A percentile compares a stretch with the other conserved stretches of the same genome.
Evolutionary conservation across 2,113 vertebrate species (phyloP).

Genomic region (Rhegmatorhina hoffmannsi): DNA sequence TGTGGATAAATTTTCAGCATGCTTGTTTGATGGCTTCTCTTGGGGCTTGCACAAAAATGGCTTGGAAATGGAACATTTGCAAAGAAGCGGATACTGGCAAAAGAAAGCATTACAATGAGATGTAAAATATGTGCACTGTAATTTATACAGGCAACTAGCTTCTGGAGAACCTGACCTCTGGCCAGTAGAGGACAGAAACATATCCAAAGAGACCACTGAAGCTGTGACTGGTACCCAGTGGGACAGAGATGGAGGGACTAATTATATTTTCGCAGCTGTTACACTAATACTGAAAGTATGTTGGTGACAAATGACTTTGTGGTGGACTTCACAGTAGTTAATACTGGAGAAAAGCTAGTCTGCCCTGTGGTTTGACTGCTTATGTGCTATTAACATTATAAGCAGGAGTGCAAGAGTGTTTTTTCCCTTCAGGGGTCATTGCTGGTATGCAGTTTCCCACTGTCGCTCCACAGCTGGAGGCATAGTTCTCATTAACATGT

Average conservation of each 20-base stretch:
- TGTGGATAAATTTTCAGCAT: conserved; percentile 45
- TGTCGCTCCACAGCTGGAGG: not conserved
- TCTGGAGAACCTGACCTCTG: conserved; percentile 63
- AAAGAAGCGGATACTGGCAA: conserved; percentile 29
- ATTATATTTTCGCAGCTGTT: conserved; percentile 68
- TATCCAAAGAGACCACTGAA: conserved; percentile 23
- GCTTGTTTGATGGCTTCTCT: conserved; percentile 38
- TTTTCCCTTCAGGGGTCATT: conserved; percentile 19
- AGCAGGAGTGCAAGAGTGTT: not conserved
- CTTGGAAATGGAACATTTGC: conserved; percentile 56
- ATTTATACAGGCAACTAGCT: conserved; percentile 62
- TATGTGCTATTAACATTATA: conserved; percentile 28
- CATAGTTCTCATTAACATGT: conserved; percentile 12
- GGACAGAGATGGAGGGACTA: conserved; percentile 38
- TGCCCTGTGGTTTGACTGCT: conserved; percentile 1
- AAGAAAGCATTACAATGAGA: conserved; percentile 53
- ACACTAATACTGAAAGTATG: not conserved
- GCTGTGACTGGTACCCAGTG: conserved; percentile 1
- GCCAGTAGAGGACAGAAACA: conserved; percentile 41
- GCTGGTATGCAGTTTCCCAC: not conserved
- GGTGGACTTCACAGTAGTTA: conserved; percentile 32
- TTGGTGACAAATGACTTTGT: conserved; percentile 48
- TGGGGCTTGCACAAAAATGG: conserved; percentile 39
- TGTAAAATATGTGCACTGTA: conserved; percentile 54
- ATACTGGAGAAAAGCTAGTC: not conserved